phyloP scores from a whole-genome alignment of 1,140 invertebrate genomes.

The Danaus plexippus region DNA sequence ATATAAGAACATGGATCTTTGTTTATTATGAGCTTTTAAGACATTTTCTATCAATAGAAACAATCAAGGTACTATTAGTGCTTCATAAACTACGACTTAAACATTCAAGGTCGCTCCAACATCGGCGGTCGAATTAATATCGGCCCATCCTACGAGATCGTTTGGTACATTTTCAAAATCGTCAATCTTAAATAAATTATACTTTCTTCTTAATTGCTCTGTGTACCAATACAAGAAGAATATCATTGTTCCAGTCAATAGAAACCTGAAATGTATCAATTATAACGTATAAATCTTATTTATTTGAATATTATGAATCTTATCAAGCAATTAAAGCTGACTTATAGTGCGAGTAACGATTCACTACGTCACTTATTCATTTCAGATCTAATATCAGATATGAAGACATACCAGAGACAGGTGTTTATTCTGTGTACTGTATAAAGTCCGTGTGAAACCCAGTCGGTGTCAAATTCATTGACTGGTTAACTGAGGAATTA shows the following conservation, averaged over 20 bases:
- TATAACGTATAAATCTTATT: neutral
- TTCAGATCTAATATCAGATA: conserved; percentile 21
- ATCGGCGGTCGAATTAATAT: too few species aligned
- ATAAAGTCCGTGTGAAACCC: neutral
- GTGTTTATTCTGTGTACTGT: neutral
- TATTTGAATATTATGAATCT: too few species aligned
- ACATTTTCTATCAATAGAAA: too few species aligned
- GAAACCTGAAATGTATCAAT: conserved; percentile 26
- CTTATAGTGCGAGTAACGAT: too few species aligned
- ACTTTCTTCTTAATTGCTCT: conserved; percentile 12
- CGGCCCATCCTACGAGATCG: too few species aligned
- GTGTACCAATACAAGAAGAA: conserved; percentile 27
- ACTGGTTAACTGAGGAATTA: conserved; percentile 5
- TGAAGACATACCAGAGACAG: conserved; percentile 10
- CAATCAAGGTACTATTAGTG: too few species aligned
- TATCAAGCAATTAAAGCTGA: too few species aligned
- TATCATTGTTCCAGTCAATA: conserved; percentile 26
- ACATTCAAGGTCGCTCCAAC: too few species aligned
- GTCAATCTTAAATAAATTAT: conserved; percentile 1
- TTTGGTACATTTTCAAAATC: too few species aligned
- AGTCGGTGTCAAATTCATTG: conserved; percentile 4
- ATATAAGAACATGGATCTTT: too few species aligned
- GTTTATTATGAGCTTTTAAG: too few species aligned
- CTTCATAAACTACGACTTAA: too few species aligned
- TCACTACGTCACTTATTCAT: conserved; percentile 1